phyloP scores from a whole-genome alignment of 2,113 vertebrate genomes.

The Larimichthys crocea region DNA sequence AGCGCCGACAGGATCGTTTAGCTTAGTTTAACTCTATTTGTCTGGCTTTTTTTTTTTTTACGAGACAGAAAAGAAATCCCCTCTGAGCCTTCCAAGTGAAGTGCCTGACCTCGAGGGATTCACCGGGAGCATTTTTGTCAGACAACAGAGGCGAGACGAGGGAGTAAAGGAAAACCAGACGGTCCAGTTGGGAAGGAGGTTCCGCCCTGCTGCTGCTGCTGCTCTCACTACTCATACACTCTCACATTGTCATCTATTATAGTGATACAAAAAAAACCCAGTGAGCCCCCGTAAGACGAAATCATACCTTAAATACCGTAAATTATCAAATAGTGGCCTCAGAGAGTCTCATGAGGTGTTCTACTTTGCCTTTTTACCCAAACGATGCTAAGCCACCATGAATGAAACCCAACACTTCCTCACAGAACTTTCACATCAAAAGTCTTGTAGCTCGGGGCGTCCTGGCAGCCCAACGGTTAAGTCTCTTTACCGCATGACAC shows the following conservation, averaged over 20 bases:
- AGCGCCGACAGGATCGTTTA: neutral
- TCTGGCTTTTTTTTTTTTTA: neutral
- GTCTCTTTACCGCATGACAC: neutral
- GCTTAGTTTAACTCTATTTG: slow-evolving; percentile 20
- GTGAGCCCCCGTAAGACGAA: neutral
- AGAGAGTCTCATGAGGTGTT: neutral
- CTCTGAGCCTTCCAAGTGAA: neutral
- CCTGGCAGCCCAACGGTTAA: neutral
- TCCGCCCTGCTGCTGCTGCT: slow-evolving; percentile 43
- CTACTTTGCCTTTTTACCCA: neutral
- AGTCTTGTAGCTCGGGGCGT: neutral
- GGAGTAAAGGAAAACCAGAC: slow-evolving; percentile 59
- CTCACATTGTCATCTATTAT: neutral
- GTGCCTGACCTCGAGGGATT: slow-evolving; percentile 47
- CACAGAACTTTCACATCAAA: neutral
- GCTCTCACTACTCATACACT: neutral
- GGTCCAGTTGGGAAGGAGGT: slow-evolving; percentile 62
- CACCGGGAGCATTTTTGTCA: slow-evolving; percentile 27
- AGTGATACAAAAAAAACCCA: neutral
- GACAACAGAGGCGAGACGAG: slow-evolving; percentile 46
- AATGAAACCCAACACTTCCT: neutral
- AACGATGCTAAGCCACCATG: too few relatives aligned
- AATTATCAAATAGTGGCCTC: neutral
- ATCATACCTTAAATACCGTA: neutral
- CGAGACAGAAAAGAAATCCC: neutral